Conservation (phyloP, 2,888 invertebrate species). For the Andrena camellia region DNA sequence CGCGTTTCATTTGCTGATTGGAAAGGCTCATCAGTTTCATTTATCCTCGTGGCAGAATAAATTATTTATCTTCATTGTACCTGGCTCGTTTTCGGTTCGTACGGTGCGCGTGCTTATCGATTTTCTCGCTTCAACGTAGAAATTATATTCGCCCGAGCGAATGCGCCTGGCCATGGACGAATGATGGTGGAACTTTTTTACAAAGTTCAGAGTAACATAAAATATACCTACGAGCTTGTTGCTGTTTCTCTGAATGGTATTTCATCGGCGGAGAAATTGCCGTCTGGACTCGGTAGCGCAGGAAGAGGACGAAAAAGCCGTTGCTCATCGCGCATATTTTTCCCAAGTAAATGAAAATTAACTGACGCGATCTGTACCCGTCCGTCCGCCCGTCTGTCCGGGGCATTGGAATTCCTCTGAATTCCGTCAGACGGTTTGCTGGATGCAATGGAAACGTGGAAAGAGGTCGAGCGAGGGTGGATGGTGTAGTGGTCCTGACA, state of each 20-base stretch:
- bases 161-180: conserved; percentile 1
- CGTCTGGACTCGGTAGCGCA: too few relatives aligned
- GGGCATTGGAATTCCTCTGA: conserved; percentile 19
- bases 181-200: not conserved
- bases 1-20: conserved; percentile 2
- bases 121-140: conserved; percentile 13
- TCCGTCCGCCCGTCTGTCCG: too few relatives aligned
- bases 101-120: conserved; percentile 4
- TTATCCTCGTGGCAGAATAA: not conserved
- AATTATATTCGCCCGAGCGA: conserved; percentile 38
- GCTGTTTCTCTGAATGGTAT: too few relatives aligned
- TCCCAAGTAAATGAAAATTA: conserved; percentile 16
- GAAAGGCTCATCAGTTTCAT: not conserved
- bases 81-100: not conserved
- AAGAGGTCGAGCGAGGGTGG: conserved; percentile 41
- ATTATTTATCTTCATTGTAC: conserved; percentile 19
- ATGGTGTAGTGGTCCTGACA: conserved; percentile 34
- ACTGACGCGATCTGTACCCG: not conserved
- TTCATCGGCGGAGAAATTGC: too few relatives aligned
- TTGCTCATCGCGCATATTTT: conserved; percentile 5
- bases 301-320: not conserved
- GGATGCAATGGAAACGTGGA: conserved; percentile 23
- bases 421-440: conserved; percentile 27
- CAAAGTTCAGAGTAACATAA: not conserved
- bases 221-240: too few relatives aligned